Evolutionary conservation across 2,113 vertebrate species (phyloP), one percentile per base, ranked within the genome.

Genomic region (Marmota flaviventris): DNA sequence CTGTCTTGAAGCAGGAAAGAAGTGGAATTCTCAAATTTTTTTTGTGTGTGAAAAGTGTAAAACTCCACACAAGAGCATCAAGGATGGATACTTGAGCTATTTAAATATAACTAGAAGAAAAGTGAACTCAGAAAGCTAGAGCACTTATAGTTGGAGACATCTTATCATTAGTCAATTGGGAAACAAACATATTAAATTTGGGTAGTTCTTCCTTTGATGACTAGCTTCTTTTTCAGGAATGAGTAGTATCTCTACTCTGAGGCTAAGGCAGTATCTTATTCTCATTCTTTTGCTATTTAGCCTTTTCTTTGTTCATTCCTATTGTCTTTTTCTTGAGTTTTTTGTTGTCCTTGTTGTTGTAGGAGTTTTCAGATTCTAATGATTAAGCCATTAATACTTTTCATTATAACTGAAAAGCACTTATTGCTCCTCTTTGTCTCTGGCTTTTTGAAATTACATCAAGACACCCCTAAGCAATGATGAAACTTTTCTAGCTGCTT

Each of bases 301-400:
- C 18, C 24, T 83, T 92, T 42, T 83, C 17, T 84, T 75, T 81
- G 9, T 29, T 95, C 29, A 67, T 8, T 84, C 7, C 34, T 70
- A 32, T 8, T 87, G 4, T 27, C 20, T 84, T 75, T 67, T 77
- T 91, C 72, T 85, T 72, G 39, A 85, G 13, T 84, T 84, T 9
- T 32, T 51, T 45, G 1, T 61, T 83, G 22, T 87, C 20, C 32
- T 84, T 82, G 37, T 70, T 79, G 18, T 34, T 83, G 18, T 53
- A 86, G 24, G 9, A 45, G 10, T 24, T 81, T 97, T 94, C 34
- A 96, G 34, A 87, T 78, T 94, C 48, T 58, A 42, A 34, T 79
- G 75, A 78, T 91, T 89, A 78, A 84, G 67, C 7, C 81, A 61
- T 87, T 48, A 84, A 70, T 8, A 42, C 16, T 83, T 86, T 96